Evolutionary conservation across 2,113 vertebrate species (phyloP), one percentile per base, ranked within the genome.

Genomic region (Ancistrus triradiatus): DNA sequence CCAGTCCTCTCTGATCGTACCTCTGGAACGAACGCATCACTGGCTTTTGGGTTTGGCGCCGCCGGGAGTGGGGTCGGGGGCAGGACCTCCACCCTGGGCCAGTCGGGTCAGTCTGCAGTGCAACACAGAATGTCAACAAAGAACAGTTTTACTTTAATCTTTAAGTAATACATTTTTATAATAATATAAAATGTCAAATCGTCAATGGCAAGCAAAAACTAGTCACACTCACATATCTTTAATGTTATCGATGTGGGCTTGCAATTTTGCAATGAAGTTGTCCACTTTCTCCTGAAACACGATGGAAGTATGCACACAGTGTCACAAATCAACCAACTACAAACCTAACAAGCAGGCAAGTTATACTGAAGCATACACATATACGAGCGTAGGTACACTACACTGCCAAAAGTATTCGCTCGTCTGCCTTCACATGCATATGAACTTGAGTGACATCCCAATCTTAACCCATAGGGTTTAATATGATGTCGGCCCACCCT

Each of bases 241-340:
- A 56, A 93, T 35, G 70, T 88, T 87, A 73, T 90, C 87, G 64
- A 90, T 53, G 10, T 85, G 67, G 56, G 78, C 86, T 72, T 85
- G 88, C 70, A 92, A 78, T 72, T 84, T 70, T 42, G 74, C 85
- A 70, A 92, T 38, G 42, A 87, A 72, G 50, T 68, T 69, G 64
- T 94, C 89, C 7, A 94, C 82, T 77, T 91, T 85, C 40, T 85
- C 90, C 93, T 96, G 75, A 15, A 67, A 31, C n/a, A n/a, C n/a
- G n/a, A n/a, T n/a, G n/a, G n/a, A n/a, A n/a, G n/a, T n/a, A n/a
- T n/a, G n/a, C n/a, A n/a, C n/a, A n/a, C n/a, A n/a, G n/a, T n/a
- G n/a, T n/a, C n/a, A n/a, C n/a, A n/a, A n/a, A n/a, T n/a, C n/a
- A n/a, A n/a, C n/a, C n/a, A n/a, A n/a, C n/a, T n/a, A n/a, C n/a